These are phyloP conservation scores for Podilymbus podiceps DNA, from an alignment of 2,113 vertebrate species.

Conservation along the genomic window DNA sequence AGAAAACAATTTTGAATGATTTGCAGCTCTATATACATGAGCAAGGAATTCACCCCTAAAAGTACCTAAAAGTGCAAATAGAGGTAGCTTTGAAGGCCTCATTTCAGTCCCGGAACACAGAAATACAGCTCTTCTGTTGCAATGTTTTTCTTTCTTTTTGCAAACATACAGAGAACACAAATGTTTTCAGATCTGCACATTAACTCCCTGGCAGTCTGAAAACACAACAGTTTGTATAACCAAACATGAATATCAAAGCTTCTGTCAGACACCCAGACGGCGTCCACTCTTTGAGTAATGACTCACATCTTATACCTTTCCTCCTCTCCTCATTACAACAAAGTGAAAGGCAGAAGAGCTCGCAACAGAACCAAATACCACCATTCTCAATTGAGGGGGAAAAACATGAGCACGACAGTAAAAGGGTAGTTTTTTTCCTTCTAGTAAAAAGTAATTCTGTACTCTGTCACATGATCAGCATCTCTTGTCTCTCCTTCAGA, in stretches of 20 bases:
- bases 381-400: slow-evolving; percentile 15
- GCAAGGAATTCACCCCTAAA: background rate
- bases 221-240: background rate
- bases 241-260: background rate
- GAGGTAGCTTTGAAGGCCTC: background rate
- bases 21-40: background rate
- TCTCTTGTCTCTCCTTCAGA: background rate
- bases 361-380: background rate
- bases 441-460: background rate
- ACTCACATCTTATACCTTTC: background rate
- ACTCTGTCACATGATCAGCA: background rate
- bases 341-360: background rate
- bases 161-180: background rate
- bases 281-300: background rate
- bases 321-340: background rate
- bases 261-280: background rate
- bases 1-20: background rate
- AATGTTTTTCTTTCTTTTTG: background rate
- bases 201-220: background rate
- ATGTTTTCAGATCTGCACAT: background rate
- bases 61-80: background rate
- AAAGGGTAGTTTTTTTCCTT: background rate
- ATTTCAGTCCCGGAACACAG: background rate
- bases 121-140: background rate
- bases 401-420: background rate